A percentile compares a stretch with the other conserved stretches of the same genome.
Conservation (phyloP, 2,113 vertebrate genomes). For the Turnix velox region DNA sequence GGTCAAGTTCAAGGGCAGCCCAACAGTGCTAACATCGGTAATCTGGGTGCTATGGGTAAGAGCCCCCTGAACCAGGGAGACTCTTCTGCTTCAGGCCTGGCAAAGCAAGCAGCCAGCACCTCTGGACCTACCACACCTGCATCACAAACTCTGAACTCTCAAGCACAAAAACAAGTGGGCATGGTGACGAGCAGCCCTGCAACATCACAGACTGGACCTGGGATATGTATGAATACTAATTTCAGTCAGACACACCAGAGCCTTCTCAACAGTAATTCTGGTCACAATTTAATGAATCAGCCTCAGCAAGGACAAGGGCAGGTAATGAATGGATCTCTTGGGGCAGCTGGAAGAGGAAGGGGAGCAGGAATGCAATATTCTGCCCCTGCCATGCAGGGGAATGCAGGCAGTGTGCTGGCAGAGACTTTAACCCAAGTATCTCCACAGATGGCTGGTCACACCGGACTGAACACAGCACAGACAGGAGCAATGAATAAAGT, state of each 20-base stretch:
- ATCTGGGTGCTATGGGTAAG: conserved; percentile 83
- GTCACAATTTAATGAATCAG: conserved; percentile 87
- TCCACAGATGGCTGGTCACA: conserved; percentile 83
- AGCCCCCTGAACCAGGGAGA: conserved; percentile 84
- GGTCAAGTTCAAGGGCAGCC: conserved; percentile 79
- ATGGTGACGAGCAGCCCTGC: conserved; percentile 79
- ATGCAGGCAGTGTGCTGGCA: conserved; percentile 85
- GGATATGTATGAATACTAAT: conserved; percentile 85
- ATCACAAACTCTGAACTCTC: conserved; percentile 82
- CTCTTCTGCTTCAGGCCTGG: conserved; percentile 68
- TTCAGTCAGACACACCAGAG: conserved; percentile 86
- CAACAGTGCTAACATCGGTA: conserved; percentile 67
- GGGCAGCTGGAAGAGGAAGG: conserved; percentile 85
- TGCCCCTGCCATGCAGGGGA: conserved; percentile 81
- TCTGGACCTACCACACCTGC: conserved; percentile 75
- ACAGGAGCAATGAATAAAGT: conserved; percentile 93
- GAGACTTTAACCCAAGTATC: conserved; percentile 92
- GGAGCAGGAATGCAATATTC: conserved; percentile 87
- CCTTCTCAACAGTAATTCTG: conserved; percentile 89
- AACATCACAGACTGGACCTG: conserved; percentile 78
- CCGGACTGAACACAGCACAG: conserved; percentile 84
- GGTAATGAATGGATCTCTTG: conserved; percentile 92
- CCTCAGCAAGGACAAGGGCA: conserved; percentile 84
- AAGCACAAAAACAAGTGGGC: conserved; percentile 86
- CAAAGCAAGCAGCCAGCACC: conserved; percentile 75